Evolutionary conservation across 1,140 invertebrate genomes (phyloP).

Genomic region (Penaeus vannamei): DNA sequence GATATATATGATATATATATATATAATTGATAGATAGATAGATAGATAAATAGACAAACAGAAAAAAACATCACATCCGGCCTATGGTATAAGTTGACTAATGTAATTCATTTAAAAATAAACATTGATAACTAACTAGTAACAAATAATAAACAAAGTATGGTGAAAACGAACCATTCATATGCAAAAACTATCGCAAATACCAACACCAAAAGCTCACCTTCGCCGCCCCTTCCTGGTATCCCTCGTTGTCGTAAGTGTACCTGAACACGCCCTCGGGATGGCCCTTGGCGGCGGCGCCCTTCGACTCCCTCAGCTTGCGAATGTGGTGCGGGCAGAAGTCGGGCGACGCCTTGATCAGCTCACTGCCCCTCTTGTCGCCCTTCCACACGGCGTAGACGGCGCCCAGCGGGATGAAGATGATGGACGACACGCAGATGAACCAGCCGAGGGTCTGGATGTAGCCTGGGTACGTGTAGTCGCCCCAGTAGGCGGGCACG

Average conservation of each 20-base stretch:
- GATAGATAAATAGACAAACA: no score
- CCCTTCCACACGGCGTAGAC: conserved; percentile 45
- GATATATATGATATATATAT: no score
- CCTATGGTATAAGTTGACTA: no score
- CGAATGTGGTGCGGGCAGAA: conserved; percentile 60
- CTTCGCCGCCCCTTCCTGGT: conserved; percentile 57
- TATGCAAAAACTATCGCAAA: no score
- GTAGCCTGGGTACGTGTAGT: conserved; percentile 75
- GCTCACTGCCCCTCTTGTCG: conserved; percentile 47
- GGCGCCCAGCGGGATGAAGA: conserved; percentile 72
- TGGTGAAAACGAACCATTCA: no score
- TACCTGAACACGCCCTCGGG: conserved; percentile 62
- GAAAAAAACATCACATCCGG: no score
- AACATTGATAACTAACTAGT: no score
- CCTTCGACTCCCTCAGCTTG: conserved; percentile 20
- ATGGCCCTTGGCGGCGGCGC: conserved; percentile 33
- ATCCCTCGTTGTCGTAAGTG: conserved; percentile 65
- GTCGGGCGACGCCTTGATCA: conserved; percentile 40
- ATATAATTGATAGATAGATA: no score
- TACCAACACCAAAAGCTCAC: conserved; percentile 4
- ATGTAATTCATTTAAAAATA: no score
- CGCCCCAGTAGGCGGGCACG: conserved; percentile 71
- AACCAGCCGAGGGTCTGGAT: conserved; percentile 74
- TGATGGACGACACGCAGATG: conserved; percentile 75
- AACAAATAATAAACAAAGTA: no score